Base-by-base conservation (phyloP, 2,888 invertebrate species). In the Leptopilina myrica region DNA sequence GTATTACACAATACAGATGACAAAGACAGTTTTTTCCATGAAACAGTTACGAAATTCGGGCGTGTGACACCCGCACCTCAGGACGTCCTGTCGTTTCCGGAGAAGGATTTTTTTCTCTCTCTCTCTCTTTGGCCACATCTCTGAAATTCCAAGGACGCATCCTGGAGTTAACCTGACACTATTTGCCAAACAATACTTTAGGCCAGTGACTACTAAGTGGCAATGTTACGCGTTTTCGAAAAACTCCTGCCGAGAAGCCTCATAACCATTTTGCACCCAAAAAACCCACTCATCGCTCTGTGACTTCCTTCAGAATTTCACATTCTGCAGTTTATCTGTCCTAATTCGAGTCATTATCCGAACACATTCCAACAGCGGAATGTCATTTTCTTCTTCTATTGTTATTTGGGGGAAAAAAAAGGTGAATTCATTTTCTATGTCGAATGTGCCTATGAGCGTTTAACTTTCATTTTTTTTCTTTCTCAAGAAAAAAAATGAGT, bases 211-310 rank as follows among this genome's bases (percentile, higher is more conserved):
- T 86, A 87, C 87, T 87, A 87, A 88, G 88, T 87, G 87, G 86
- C 85, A 85, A 87, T 87, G 88, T 88, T 88, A 87, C 88, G 87
- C 87, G 86, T 87, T 88, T 88, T 87, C 84, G 84, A 85, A 85
- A 87, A 87, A 85, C 86, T 85, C 87, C 87, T 81, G 86, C 84
- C 79, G 86, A 69, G 87, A 84, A 9, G 79, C 80, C 79, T 83
- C 76, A 78, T 81, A 83, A 80, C 80, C 83, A 80, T 83, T 81
- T 79, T 78, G 78, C 77, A 77, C 80, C 82, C 82, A 78, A 20
- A 59, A 83, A 80, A 79, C 79, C 82, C 67, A 69, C 73, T 73
- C 78, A 76, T 82, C 81, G 76, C 82, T 77, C 69, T 53, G 53
- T 20, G 75, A 67, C 73, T 80, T 56, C 73, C 79, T 69, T 67